Base-by-base conservation (phyloP, 2,113 vertebrate species). In the Rhabdornis inornatus region DNA sequence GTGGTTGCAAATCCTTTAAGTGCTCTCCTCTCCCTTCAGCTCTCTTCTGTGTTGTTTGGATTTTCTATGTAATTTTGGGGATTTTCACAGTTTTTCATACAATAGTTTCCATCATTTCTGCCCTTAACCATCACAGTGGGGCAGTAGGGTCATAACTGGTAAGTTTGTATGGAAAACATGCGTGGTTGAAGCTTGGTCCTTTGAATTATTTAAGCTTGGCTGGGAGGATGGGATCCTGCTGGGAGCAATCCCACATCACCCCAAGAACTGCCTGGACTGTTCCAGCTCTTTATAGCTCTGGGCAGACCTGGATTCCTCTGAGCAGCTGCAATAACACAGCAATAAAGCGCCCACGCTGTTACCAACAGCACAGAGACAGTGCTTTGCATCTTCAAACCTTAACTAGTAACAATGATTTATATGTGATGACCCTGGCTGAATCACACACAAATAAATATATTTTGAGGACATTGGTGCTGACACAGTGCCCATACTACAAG, bases 301-400 rank as follows among this genome's bases (percentile, higher is more conserved):
- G 42, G 87, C 91, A 94, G 87, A 65, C 44, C 55, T 63, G 9
- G 8, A 57, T 83, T 90, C 82, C 82, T 94, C 27, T 35, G 52
- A 87, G 76, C 78, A 83, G 52, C 71, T 77, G 79, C 90, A 91
- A 95, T 35, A 88, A 80, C 63, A 83, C 47, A 40, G 88, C 83
- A 94, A 70, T 63, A 87, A 92, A 76, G 91, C 4, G 0, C 63
- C 68, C 9, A 3, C 4, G 1, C 72, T 64, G 45, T 76, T 90
- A 68, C 50, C 50, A 75, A 68, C 25, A 57, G 74, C 83, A 57
- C 24, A 70, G 27, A 59, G 79, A 71, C 49, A 91, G 60, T 0
- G 0, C 42, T 76, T 30, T 50, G 52, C 59, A 74, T 85, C 53
- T 44, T 63, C 84, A 83, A 69, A 45, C 50, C 45, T 40, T 33